These are phyloP conservation scores for Salvelinus alpinus DNA, from an alignment of 2,113 vertebrate species.

Conservation along the genomic window DNA sequence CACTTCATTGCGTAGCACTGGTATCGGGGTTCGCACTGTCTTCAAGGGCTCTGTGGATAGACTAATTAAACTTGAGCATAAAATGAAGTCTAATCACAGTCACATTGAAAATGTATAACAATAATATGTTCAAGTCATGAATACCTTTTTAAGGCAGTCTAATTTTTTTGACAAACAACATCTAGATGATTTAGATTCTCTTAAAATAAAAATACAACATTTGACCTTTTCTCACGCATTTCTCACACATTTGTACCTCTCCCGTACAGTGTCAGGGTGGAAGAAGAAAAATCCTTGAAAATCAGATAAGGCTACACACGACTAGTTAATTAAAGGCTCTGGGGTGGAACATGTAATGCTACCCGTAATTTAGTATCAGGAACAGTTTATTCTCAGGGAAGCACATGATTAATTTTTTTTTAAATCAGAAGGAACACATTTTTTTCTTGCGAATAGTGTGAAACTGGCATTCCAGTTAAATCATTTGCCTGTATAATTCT, in stretches of 20 bases:
- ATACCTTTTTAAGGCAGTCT: background rate
- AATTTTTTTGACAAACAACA: background rate
- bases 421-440: conserved; percentile 3
- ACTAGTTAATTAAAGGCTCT: conserved; percentile 70
- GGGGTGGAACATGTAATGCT: conserved; percentile 64
- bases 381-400: conserved; percentile 27
- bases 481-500: conserved; percentile 44
- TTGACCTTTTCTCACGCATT: background rate
- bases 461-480: conserved; percentile 42
- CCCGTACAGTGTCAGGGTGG: conserved; percentile 35
- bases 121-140: background rate
- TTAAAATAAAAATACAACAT: background rate
- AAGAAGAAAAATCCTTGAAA: conserved; percentile 33
- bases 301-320: conserved; percentile 65
- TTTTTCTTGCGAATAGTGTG: conserved; percentile 33
- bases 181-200: background rate
- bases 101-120: background rate
- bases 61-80: background rate
- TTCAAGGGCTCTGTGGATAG: background rate
- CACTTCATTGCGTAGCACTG: background rate
- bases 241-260: conserved; percentile 5
- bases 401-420: conserved; percentile 21
- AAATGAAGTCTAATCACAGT: background rate
- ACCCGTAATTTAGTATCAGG: conserved; percentile 56
- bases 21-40: background rate